Conservation (phyloP, 2,888 invertebrate species). For the Nemapogon koenigi region DNA sequence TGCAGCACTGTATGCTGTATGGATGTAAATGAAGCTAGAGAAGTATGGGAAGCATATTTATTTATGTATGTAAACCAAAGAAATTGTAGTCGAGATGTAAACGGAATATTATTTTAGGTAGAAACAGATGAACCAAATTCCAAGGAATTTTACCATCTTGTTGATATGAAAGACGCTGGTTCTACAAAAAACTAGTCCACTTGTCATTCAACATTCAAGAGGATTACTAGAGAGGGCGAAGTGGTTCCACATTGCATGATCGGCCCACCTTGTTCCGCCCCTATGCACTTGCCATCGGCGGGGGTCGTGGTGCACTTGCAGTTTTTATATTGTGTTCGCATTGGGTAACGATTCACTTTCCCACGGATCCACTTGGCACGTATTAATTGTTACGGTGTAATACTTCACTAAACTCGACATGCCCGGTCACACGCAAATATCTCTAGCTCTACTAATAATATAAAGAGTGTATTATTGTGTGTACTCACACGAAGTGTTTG, state of each 20-base stretch:
- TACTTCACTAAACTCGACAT: too few relatives aligned
- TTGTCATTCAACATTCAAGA: not conserved
- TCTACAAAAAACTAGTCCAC: not conserved
- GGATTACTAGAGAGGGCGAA: not conserved
- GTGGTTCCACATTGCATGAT: slow-evolving; percentile 15
- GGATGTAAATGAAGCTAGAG: too few relatives aligned
- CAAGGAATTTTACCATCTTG: not conserved
- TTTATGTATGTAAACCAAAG: not conserved
- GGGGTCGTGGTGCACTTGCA: slow-evolving; percentile 37
- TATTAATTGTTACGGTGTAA: slow-evolving; percentile 2
- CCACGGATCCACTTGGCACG: slow-evolving; percentile 30
- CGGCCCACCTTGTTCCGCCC: slow-evolving; percentile 58
- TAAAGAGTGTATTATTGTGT: too few relatives aligned
- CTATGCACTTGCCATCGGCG: slow-evolving; percentile 55
- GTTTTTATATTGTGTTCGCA: slow-evolving; percentile 50
- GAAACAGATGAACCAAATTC: not conserved
- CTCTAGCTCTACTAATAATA: too few relatives aligned
- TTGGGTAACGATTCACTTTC: slow-evolving; percentile 31
- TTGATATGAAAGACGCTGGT: not conserved
- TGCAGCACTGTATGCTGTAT: too few relatives aligned
- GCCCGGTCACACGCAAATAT: too few relatives aligned
- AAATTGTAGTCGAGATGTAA: not conserved
- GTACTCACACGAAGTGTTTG: too few relatives aligned
- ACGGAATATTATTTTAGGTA: not conserved
- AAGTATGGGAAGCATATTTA: too few relatives aligned